Percentiles rank a stretch among this genome's conserved stretches.
Evolutionary conservation across 2,113 vertebrate species (phyloP).

Genomic region (Gymnocephalus cernua): DNA sequence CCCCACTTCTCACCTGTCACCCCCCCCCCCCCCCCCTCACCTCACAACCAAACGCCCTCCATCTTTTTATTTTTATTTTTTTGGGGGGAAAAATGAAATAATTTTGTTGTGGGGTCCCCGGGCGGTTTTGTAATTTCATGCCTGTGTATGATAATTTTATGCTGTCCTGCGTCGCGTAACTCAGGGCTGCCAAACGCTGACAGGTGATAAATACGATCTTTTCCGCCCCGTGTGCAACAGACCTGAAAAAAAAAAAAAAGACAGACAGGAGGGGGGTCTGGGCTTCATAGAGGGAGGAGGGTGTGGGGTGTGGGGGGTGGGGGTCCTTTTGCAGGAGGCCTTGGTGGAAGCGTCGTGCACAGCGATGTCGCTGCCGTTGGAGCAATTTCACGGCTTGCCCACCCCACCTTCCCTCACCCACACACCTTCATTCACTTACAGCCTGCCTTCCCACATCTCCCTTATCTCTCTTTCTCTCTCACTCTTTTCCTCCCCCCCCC

Average conservation of each 20-base stretch:
- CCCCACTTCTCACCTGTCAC: slow-evolving; percentile 79
- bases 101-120: slow-evolving; percentile 99
- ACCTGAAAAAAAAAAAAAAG: slow-evolving; percentile 79
- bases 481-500: slow-evolving; percentile 7
- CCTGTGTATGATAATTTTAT: slow-evolving; percentile 99
- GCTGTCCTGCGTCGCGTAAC: slow-evolving; percentile 99
- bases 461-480: slow-evolving; percentile 55
- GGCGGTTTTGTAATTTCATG: slow-evolving; percentile 99
- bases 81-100: slow-evolving; percentile 89
- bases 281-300: slow-evolving; percentile 42
- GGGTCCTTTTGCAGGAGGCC: too few species aligned
- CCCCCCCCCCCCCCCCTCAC: slow-evolving; percentile 71
- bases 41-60: slow-evolving; percentile 74
- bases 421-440: slow-evolving; percentile 75
- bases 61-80: slow-evolving; percentile 55
- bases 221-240: slow-evolving; percentile 92
- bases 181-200: slow-evolving; percentile 98
- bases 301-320: too few species aligned
- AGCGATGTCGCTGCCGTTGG: slow-evolving; percentile 71
- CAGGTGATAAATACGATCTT: slow-evolving; percentile 99
- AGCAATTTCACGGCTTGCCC: slow-evolving; percentile 91
- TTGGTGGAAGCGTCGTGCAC: slow-evolving; percentile 72
- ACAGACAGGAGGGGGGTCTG: slow-evolving; percentile 69
- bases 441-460: slow-evolving; percentile 66
- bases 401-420: slow-evolving; percentile 65